Evolutionary conservation across 2,113 vertebrate genomes (phyloP).

Genomic region (Pteruthius melanotis): DNA sequence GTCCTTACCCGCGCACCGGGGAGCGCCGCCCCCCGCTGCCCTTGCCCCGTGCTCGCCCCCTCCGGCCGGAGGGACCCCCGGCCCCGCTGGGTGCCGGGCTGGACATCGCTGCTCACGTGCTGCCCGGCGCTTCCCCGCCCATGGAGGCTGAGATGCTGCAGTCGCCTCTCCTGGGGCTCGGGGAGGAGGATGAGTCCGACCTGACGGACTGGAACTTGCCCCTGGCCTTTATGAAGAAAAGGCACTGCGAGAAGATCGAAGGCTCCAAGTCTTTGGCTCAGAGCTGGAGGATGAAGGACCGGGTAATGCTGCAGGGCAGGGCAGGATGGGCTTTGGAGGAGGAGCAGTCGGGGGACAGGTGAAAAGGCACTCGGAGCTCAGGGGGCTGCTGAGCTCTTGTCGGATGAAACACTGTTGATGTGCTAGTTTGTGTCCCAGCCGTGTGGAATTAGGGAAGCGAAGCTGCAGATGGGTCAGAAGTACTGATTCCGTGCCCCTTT

Average conservation of each 20-base stretch:
- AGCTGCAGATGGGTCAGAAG: accelerated
- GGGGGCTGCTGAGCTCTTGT: not conserved
- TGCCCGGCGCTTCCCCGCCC: not conserved
- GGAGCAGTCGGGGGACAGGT: not conserved
- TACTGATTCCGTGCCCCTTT: accelerated
- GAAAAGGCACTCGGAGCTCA: accelerated
- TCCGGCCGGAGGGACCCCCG: not conserved
- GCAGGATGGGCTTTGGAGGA: not conserved
- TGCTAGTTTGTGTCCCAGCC: accelerated
- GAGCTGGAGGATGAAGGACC: conserved; percentile 99
- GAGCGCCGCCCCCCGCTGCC: not conserved
- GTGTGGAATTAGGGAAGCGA: accelerated
- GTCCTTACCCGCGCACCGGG: not conserved
- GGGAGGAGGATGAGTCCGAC: conserved; percentile 90
- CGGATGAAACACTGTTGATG: accelerated
- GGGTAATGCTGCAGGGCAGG: conserved; percentile 75
- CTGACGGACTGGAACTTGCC: conserved; percentile 91
- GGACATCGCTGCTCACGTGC: not conserved
- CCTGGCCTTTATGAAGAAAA: conserved; percentile 94
- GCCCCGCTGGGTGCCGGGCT: not conserved
- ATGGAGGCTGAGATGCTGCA: conserved; percentile 81
- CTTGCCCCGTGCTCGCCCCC: not conserved
- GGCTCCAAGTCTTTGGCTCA: conserved; percentile 96
- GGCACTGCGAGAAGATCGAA: conserved; percentile 98
- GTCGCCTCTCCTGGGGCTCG: conserved; percentile 85